A percentile compares a stretch with the other conserved stretches of the same genome.
phyloP scores from a whole-genome alignment of 2,797 vertebrate genomes.

The Dromococcyx pavoninus region DNA sequence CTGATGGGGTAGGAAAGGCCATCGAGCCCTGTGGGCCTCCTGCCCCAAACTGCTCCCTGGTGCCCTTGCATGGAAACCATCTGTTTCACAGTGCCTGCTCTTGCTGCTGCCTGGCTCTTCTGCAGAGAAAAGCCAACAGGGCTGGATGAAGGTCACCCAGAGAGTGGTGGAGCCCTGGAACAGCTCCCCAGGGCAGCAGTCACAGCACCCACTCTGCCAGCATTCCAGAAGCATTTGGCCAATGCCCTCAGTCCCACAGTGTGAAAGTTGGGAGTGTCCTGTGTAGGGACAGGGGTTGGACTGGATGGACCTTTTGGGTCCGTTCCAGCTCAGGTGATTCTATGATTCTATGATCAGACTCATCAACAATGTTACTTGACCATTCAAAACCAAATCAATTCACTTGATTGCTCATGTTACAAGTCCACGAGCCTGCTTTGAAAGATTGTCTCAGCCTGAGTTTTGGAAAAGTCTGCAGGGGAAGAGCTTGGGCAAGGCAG shows the following conservation, averaged over 20 bases:
- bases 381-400: background rate
- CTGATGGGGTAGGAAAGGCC: background rate
- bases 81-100: background rate
- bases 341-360: background rate
- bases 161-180: too few relatives aligned
- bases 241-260: too few relatives aligned
- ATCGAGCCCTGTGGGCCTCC: fast-evolving
- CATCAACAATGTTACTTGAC: background rate
- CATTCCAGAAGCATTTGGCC: too few relatives aligned
- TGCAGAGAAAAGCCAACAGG: background rate
- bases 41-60: background rate
- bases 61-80: background rate
- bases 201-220: too few relatives aligned
- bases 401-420: background rate
- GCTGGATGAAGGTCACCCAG: background rate
- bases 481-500: background rate
- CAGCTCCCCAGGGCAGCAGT: too few relatives aligned
- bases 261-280: too few relatives aligned
- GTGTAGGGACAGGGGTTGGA: too few relatives aligned
- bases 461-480: background rate
- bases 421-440: background rate
- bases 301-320: too few relatives aligned
- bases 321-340: too few relatives aligned
- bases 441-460: background rate
- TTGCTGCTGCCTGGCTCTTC: background rate